Evolutionary conservation across 23 tunicate species (phyloP), one percentile per base, ranked within the genome.

Genomic region (Aplidium turbinatum): DNA sequence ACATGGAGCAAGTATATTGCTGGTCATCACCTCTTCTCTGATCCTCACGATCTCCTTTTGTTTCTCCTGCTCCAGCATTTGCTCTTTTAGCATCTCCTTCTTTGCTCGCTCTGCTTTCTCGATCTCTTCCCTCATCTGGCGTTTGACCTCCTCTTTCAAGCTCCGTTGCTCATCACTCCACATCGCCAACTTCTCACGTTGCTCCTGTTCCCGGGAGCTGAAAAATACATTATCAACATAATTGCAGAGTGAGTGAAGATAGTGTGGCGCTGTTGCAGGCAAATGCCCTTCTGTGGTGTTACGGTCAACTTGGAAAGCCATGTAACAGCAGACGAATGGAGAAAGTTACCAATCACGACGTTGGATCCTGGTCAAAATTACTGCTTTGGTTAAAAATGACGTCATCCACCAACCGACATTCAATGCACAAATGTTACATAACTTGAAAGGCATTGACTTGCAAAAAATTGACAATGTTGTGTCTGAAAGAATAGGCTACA

Each of bases 21-120:
- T n/a, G n/a, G n/a, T n/a, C n/a, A n/a, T n/a, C n/a, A 89, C 96
- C 84, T 89, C 96, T 64, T 82, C 96, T 0, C 89, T 63, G 18
- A 89, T 89, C 40, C 89, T 70, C 79, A 82, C 73, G 45, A 89
- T 89, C 38, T 89, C 96, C 1, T 72, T 82, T 63, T 82, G 96
- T 33, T 78, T 72, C 58, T 89, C 89, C 3, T 63, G 73, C 53
- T 89, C 89, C 71, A 89, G 70, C 64, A 89, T 89, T 63, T 82
- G 73, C 40, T 89, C 89, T 71, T 73, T 82, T 34, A 89, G 70
- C 46, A 63, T 47, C 33, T 78, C 96, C 34, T 82, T 82, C 75
- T 89, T 89, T n/a, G 96, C 96, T 40, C 96, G 66, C 36, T 89
- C 96, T 1, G 89, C 96, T 35, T 87, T 77, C 47, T 89, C 96